Percentiles rank a stretch among this genome's conserved stretches.
phyloP scores from a whole-genome alignment of 2,888 invertebrate genomes.

The Thalpophila matura region DNA sequence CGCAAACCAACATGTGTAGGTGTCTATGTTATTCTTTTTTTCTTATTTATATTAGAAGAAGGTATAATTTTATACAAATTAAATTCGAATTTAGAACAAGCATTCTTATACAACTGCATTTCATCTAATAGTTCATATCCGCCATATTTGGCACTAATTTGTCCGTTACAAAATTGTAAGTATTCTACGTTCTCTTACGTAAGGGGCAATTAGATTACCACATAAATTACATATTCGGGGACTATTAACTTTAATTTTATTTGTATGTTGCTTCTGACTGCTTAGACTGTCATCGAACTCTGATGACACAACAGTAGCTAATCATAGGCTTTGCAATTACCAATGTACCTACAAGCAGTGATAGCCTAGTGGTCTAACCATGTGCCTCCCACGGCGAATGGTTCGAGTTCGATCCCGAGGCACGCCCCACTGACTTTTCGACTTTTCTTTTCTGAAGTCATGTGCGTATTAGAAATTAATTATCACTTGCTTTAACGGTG shows the following conservation, averaged over 20 bases:
- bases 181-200: slow-evolving; percentile 11
- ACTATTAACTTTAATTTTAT: slow-evolving; percentile 16
- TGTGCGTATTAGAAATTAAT: too few relatives aligned
- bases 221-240: slow-evolving; percentile 14
- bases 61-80: background rate
- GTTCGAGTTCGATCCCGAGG: too few relatives aligned
- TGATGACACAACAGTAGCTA: too few relatives aligned
- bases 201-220: slow-evolving; percentile 8
- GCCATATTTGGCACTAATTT: slow-evolving; percentile 12
- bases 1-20: too few relatives aligned
- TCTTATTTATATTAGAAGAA: background rate
- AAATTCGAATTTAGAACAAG: background rate
- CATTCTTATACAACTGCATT: slow-evolving; percentile 25
- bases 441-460: too few relatives aligned
- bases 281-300: background rate
- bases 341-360: too few relatives aligned
- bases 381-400: too few relatives aligned
- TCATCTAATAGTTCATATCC: slow-evolving; percentile 9
- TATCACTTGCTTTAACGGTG: too few relatives aligned
- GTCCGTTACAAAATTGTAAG: slow-evolving; percentile 30
- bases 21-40: too few relatives aligned
- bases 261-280: slow-evolving; percentile 1
- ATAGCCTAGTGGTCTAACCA: too few relatives aligned
- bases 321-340: too few relatives aligned
- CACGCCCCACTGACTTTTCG: too few relatives aligned